phyloP scores from a whole-genome alignment of 2,888 invertebrate species.

The Drosophila paramelanica region DNA sequence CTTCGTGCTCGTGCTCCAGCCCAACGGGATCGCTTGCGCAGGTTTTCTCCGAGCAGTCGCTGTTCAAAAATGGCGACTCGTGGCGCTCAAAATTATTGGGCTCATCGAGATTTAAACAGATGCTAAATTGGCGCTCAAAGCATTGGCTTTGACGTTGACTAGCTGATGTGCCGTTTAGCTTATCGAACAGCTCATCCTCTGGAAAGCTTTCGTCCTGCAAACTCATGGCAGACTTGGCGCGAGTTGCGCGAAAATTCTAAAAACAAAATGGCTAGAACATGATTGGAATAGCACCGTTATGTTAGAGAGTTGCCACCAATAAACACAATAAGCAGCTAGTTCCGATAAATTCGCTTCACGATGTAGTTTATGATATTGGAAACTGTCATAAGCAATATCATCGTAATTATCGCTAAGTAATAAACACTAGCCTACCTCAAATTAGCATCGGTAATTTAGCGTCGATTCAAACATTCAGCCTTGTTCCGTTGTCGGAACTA shows the following conservation, averaged over 20 bases:
- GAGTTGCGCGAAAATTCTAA: not conserved
- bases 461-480: no score
- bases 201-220: conserved; percentile 83
- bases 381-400: no score
- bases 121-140: conserved; percentile 31
- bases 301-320: conserved; percentile 13
- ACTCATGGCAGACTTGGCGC: conserved; percentile 65
- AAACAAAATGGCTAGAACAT: not conserved
- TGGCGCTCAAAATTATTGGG: conserved; percentile 36
- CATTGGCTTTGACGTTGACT: not conserved
- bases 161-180: conserved; percentile 45
- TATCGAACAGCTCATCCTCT: conserved; percentile 68
- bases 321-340: not conserved
- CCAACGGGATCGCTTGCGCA: conserved; percentile 74
- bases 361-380: no score
- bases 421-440: no score
- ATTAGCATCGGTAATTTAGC: no score
- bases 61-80: conserved; percentile 56
- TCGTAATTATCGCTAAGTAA: no score
- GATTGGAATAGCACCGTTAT: conserved; percentile 34
- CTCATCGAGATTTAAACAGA: conserved; percentile 19
- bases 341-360: no score
- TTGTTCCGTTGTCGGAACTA: no score
- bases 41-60: conserved; percentile 65
- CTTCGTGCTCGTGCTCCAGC: conserved; percentile 33